Conservation (phyloP, 2,113 vertebrate species). For the Platichthys flesus region DNA sequence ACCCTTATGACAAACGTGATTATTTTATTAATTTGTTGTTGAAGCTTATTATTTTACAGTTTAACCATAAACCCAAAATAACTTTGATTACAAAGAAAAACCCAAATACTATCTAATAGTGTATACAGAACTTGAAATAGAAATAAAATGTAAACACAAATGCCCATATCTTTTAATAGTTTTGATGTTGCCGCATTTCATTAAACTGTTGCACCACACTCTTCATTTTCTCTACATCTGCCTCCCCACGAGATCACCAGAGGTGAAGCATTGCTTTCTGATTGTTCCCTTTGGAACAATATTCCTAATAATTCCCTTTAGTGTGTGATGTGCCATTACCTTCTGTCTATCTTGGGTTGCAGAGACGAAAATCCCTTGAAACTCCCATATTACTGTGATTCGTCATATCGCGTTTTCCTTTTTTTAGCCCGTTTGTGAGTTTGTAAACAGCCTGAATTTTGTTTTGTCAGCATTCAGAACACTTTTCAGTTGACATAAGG, state of each 20-base stretch:
- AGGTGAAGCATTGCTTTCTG: background rate
- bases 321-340: background rate
- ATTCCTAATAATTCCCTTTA: background rate
- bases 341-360: background rate
- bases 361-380: background rate
- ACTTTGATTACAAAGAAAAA: no score
- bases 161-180: no score
- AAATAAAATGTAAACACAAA: no score
- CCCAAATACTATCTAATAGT: no score
- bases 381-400: background rate
- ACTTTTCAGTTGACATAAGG: constrained; percentile 71
- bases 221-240: background rate
- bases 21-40: no score
- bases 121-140: no score
- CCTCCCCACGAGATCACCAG: background rate
- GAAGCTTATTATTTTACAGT: no score
- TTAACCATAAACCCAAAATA: no score
- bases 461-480: constrained; percentile 67
- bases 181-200: background rate
- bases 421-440: constrained; percentile 44
- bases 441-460: constrained; percentile 55
- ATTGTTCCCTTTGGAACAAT: background rate
- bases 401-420: constrained; percentile 27
- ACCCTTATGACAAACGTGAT: no score
- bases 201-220: background rate